These are phyloP conservation scores for Corythaeola cristata DNA, from an alignment of 2,113 vertebrate species.

Conservation along the genomic window DNA sequence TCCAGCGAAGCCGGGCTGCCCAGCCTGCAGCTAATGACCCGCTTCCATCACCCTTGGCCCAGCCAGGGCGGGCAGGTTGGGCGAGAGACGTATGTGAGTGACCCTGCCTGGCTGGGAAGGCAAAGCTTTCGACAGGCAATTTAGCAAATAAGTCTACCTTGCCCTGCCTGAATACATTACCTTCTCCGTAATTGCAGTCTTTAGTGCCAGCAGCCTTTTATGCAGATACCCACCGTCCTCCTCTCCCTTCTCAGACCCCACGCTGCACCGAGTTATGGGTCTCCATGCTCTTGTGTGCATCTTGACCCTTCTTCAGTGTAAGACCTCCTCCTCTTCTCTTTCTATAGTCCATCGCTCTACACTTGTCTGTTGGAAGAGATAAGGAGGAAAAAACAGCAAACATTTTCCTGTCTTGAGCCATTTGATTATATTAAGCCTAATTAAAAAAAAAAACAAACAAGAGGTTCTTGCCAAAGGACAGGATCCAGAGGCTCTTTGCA, in stretches of 20 bases:
- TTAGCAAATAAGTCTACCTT: neutral
- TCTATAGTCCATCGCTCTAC: neutral
- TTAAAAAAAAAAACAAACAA: neutral
- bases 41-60: neutral
- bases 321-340: neutral
- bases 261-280: rapidly evolving
- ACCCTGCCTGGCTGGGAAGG: neutral
- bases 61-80: neutral
- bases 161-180: neutral
- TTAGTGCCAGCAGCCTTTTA: neutral
- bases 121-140: neutral
- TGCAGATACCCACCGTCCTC: neutral
- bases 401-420: neutral
- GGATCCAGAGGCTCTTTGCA: neutral
- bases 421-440: neutral
- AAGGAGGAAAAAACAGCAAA: neutral
- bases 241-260: neutral
- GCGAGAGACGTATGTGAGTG: neutral
- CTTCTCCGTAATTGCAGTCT: neutral
- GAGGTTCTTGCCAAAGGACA: neutral
- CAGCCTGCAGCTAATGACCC: neutral
- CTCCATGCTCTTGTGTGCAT: neutral
- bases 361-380: neutral
- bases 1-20: neutral
- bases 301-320: neutral